Evolutionary conservation across 2,888 invertebrate species (phyloP), one percentile per base, ranked within the genome.

Genomic region (Aethes cnicana): DNA sequence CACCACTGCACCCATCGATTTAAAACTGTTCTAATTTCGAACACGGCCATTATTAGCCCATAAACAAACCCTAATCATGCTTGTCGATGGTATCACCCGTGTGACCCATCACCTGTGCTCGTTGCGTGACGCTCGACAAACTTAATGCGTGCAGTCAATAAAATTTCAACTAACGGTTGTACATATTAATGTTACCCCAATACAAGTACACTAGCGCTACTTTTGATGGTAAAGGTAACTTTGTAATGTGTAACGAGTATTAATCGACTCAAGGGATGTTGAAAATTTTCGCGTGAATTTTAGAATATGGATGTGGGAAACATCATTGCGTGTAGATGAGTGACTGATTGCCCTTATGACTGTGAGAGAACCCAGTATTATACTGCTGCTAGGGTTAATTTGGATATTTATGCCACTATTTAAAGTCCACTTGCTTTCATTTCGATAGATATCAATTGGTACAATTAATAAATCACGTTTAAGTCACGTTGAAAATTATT

Each of bases 51-150:
- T 41, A 54, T 44, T 46, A 47, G 35, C 46, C 35, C 44, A 46
- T 36, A 47, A 30, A 41, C 46, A 59, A 59, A 58, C 64, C 54
- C 54, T 57, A 57, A 42, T 53, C 50, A 60, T 56, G 58, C 58
- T 53, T 64, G 62, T 61, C 56, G 68, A 69, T 66, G 47, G 21
- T 63, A 70, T 72, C 57, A 61, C 59, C 66, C 76, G 71, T 84
- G 84, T 62, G 82, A 84, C 63, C 60, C 32, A 53, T 66, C 84
- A 84, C 83, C 84, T 84, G 84, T 70, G 60, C 32, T 44, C n/a
- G 12, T 81, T 61, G 81, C 82, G 84, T 82, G 85, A 72, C 71
- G 55, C 6, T 1, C 3, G 4, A 39, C 37, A 37, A 52, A 39
- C 20, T 11, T 46, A 39, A 20, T 5, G 7, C n/a, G 4, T 4